phyloP scores from a whole-genome alignment of 2,888 invertebrate species.

The Archips crataeganus region DNA sequence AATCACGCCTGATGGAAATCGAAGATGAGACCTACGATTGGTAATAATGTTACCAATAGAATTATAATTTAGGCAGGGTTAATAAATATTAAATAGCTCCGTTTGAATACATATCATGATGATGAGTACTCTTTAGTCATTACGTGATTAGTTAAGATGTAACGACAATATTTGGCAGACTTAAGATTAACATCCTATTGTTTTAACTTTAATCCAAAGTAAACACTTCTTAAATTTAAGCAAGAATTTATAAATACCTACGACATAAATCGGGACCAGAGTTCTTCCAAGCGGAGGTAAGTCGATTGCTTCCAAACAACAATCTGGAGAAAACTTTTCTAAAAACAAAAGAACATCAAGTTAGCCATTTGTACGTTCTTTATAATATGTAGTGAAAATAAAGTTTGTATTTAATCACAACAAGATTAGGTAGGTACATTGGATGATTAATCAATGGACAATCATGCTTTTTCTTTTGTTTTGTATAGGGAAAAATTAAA shows the following conservation, averaged over 20 bases:
- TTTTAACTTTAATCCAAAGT: background rate
- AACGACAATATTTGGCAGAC: background rate
- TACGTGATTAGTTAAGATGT: background rate
- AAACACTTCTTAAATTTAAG: background rate
- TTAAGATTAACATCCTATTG: background rate
- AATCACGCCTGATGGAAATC: no score
- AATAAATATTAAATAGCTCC: no score
- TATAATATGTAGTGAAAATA: slow-evolving; percentile 4
- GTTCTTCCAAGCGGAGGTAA: slow-evolving; percentile 5
- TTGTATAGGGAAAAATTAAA: background rate
- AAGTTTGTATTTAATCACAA: slow-evolving; percentile 4
- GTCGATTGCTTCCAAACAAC: slow-evolving; percentile 1
- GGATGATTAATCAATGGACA: background rate
- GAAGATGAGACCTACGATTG: no score
- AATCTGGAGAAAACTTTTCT: slow-evolving; percentile 2
- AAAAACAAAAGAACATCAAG: slow-evolving; percentile 11
- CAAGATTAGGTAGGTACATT: background rate
- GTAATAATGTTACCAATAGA: no score
- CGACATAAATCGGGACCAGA: background rate
- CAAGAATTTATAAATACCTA: background rate
- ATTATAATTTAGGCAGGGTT: no score
- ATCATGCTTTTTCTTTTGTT: background rate
- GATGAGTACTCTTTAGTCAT: no score
- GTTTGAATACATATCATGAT: no score
- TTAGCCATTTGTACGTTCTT: slow-evolving; percentile 6